Percentiles rank a stretch among this genome's conserved stretches.
Conservation (phyloP, 1,140 invertebrate genomes). For the Lerema accius region DNA sequence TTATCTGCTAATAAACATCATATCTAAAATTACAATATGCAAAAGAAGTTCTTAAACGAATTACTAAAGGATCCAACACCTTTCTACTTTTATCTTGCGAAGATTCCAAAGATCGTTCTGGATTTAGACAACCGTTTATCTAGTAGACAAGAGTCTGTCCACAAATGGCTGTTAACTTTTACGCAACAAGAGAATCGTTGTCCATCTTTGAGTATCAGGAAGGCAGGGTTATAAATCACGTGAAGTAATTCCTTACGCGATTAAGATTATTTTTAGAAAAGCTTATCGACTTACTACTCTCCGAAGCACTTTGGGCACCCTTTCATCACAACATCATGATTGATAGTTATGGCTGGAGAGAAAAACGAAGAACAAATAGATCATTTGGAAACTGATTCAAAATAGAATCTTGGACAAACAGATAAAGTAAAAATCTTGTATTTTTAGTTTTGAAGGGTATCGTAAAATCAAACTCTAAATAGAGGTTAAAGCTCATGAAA, state of each 20-base stretch:
- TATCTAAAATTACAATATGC: too few species aligned
- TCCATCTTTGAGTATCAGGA: slow-evolving; percentile 9
- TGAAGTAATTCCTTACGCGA: slow-evolving; percentile 20
- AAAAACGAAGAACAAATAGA: slow-evolving; percentile 17
- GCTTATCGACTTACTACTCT: slow-evolving; percentile 30
- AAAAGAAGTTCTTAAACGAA: too few species aligned
- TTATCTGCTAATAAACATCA: too few species aligned
- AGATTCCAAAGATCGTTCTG: too few species aligned
- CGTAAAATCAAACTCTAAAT: background rate
- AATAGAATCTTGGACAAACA: background rate
- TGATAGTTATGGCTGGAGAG: slow-evolving; percentile 22
- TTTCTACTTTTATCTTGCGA: too few species aligned
- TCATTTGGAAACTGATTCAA: slow-evolving; percentile 3
- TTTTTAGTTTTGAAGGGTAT: background rate
- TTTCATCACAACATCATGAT: slow-evolving; percentile 27
- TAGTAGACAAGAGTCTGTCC: background rate
- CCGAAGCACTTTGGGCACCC: slow-evolving; percentile 12
- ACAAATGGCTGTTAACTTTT: background rate
- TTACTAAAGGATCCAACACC: too few species aligned
- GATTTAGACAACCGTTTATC: too few species aligned
- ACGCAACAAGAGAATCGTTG: slow-evolving; percentile 3
- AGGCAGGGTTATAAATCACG: slow-evolving; percentile 19
- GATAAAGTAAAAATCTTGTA: background rate
- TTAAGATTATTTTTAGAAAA: slow-evolving; percentile 29
- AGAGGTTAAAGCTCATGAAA: too few species aligned